Evolutionary conservation across 2,797 vertebrate species (phyloP).

Genomic region (Centroberyx gerrardi): DNA sequence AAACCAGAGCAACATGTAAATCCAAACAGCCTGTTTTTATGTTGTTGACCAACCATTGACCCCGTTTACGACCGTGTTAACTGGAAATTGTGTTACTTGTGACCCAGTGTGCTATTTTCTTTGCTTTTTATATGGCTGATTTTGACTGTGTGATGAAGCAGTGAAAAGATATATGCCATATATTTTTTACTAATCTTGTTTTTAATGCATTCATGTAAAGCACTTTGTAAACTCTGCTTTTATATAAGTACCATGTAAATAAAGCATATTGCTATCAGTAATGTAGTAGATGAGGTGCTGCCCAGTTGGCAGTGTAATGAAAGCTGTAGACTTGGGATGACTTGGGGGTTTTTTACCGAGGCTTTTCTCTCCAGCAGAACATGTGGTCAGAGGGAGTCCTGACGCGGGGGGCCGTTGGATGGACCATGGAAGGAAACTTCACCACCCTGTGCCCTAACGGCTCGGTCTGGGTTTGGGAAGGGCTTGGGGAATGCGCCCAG

Average conservation of each 20-base stretch:
- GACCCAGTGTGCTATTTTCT: neutral
- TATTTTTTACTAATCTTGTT: neutral
- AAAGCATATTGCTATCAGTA: neutral
- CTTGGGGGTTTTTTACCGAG: neutral
- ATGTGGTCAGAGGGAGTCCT: slow-evolving; percentile 67
- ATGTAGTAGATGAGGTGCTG: neutral
- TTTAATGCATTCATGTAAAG: neutral
- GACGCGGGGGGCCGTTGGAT: slow-evolving; percentile 24
- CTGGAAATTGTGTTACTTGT: neutral
- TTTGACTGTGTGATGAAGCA: neutral
- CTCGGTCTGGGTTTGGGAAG: slow-evolving; percentile 89
- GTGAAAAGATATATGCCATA: neutral
- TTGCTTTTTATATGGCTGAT: neutral
- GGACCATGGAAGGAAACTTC: slow-evolving; percentile 78
- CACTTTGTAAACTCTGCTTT: neutral
- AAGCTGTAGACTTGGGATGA: neutral
- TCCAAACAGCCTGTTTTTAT: slow-evolving; percentile 1
- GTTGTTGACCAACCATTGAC: slow-evolving; percentile 3
- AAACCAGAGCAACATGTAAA: neutral
- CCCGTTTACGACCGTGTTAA: neutral
- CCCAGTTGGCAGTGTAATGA: neutral
- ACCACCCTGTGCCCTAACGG: slow-evolving; percentile 90
- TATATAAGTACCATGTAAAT: neutral
- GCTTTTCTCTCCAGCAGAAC: slow-evolving; percentile 35
- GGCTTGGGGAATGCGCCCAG: slow-evolving; percentile 90